Evolutionary conservation across 2,888 invertebrate species (phyloP).

Genomic region (Philereme vetulata): DNA sequence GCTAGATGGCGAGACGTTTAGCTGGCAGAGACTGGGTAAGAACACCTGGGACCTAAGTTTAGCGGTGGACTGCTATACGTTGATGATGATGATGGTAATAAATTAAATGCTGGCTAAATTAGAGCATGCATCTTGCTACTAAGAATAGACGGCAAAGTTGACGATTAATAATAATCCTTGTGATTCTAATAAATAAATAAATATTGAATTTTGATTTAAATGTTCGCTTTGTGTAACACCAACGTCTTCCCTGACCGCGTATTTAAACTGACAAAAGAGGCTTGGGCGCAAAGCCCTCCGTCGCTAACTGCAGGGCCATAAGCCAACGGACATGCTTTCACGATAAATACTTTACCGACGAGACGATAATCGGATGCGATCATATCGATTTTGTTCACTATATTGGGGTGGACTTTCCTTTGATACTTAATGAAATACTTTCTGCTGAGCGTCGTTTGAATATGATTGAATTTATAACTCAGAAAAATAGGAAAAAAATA

Average conservation of each 20-base stretch:
- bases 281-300: slow-evolving; percentile 32
- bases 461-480: background rate
- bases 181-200: too few species aligned
- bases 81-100: too few species aligned
- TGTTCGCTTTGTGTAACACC: slow-evolving; percentile 5
- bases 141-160: too few species aligned
- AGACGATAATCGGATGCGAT: slow-evolving; percentile 37
- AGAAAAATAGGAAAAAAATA: too few species aligned
- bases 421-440: slow-evolving; percentile 7
- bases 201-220: background rate
- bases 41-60: too few species aligned
- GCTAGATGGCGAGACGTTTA: too few species aligned
- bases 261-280: slow-evolving; percentile 41
- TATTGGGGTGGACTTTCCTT: slow-evolving; percentile 20
- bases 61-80: too few species aligned
- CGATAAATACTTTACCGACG: slow-evolving; percentile 34
- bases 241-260: slow-evolving; percentile 13
- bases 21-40: too few species aligned
- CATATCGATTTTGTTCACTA: slow-evolving; percentile 30
- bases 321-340: slow-evolving; percentile 41
- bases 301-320: slow-evolving; percentile 34
- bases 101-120: too few species aligned
- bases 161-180: too few species aligned
- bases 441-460: background rate
- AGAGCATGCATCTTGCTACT: too few species aligned